Base-by-base conservation (phyloP, 2,797 vertebrate species). In the Karalla daura region DNA sequence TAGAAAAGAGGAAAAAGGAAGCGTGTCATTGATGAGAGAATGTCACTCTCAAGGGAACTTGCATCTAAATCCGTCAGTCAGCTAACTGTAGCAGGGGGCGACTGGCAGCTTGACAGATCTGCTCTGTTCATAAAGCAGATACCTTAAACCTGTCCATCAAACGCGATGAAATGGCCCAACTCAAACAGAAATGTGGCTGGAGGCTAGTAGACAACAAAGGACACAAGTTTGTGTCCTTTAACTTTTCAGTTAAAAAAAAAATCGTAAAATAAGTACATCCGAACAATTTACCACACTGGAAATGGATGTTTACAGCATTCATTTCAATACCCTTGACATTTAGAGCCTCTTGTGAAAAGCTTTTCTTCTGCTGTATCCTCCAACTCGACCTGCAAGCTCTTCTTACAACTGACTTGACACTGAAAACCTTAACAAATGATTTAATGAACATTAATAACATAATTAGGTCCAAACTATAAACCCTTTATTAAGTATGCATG, bases 51-150 rank as follows among this genome's bases (percentile, higher is more conserved):
- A 60, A 63, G 65, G 81, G 78, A 80, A 74, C 40, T 45, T n/a
- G 2, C 79, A 71, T 82, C 78, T 76, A 65, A 88, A 85, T 86
- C 78, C 71, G 77, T 87, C 82, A 82, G 67, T 69, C 71, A 30
- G 54, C 68, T 72, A 76, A 70, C 64, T 75, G 66, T 53, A 69
- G 56, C 70, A 60, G 77, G 15, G 58, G 69, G 59, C 47, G 64
- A 86, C 80, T 84, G 80, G 66, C 83, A 84, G 82, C 62, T 75
- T 88, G 86, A 83, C 80, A 80, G 78, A 78, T 79, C 52, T 25
- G 44, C 59, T 80, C 51, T 68, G 74, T 81, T 85, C 74, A 76
- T 71, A 70, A 80, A 81, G 77, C 51, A 77, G 84, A 87, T 82
- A 53, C 23, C 25, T 59, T 46, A 64, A 54, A 30, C 21, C 68